Evolutionary conservation across 2,113 vertebrate genomes (phyloP).

Genomic region (Phylloscopus whistleri): DNA sequence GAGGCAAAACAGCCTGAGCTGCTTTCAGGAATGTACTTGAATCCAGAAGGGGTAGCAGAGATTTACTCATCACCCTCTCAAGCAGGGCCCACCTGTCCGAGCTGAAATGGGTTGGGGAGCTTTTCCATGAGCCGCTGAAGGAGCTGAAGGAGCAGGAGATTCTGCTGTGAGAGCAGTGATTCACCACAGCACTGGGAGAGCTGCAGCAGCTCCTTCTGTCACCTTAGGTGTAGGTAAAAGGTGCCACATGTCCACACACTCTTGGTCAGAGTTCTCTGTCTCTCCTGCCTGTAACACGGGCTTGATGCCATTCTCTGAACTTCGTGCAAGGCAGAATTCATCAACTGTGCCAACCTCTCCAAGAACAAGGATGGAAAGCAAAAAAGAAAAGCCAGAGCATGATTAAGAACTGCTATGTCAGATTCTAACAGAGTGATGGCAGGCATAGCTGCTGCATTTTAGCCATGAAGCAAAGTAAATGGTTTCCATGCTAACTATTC

Average conservation of each 20-base stretch:
- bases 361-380: background rate
- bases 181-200: fast-evolving
- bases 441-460: background rate
- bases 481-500: background rate
- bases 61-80: background rate
- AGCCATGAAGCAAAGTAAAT: background rate
- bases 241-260: fast-evolving
- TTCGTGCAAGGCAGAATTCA: background rate
- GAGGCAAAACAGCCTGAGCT: background rate
- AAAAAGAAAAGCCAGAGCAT: background rate
- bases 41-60: background rate
- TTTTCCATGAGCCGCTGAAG: background rate
- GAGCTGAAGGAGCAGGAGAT: background rate
- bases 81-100: background rate
- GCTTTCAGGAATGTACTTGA: background rate
- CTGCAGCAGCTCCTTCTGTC: background rate
- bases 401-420: background rate
- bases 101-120: background rate
- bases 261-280: background rate
- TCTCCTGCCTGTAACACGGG: background rate
- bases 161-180: background rate
- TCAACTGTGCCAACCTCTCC: background rate
- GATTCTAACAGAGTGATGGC: background rate
- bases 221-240: background rate
- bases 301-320: background rate